Evolutionary conservation across 2,113 vertebrate genomes (phyloP), one percentile per base, ranked within the genome.

Genomic region (Climacteris rufus): DNA sequence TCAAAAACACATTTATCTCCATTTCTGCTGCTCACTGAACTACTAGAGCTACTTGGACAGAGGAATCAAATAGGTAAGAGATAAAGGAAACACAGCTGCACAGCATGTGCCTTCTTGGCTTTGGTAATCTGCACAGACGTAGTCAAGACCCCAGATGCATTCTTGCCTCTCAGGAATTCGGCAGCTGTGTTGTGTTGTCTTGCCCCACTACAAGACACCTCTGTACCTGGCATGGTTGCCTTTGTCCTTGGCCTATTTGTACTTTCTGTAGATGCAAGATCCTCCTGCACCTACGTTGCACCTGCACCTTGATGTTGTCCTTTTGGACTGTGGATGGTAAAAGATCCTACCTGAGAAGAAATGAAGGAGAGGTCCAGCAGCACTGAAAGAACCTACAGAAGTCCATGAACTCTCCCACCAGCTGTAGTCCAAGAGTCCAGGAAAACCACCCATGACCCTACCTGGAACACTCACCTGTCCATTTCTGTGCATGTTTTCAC

Each of bases 381-480:
- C 47, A 61, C 27, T 33, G 22, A 45, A 66, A 56, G 27, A 83
- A 70, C 15, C 28, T 25, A n/a, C 20, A 50, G 6, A 47, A 75
- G 33, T 22, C 56, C 60, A 65, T 1, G 7, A 39, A 42, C 5
- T 10, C 4, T 61, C 60, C 45, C 24, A 64, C 21, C 35, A 40
- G 22, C 82, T 27, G 42, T 31, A n/a, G 30, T 20, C 66, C 33
- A 42, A 47, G 13, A 31, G 52, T 23, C 21, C 18, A 30, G 25
- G 19, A 24, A 44, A 68, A 27, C 3, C 39, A 49, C 10, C 13
- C 13, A 45, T 13, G 24, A 23, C 60, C 2, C 3, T 96, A 99
- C 99, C 98, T 99, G 99, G 97, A 99, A 99, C 66, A 99, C 97
- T 40, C 98, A 98, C 24, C 99, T 99, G 1, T 99, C 99, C 53